Evolutionary conservation across 2,113 vertebrate genomes (phyloP).

Genomic region (Castor canadensis): DNA sequence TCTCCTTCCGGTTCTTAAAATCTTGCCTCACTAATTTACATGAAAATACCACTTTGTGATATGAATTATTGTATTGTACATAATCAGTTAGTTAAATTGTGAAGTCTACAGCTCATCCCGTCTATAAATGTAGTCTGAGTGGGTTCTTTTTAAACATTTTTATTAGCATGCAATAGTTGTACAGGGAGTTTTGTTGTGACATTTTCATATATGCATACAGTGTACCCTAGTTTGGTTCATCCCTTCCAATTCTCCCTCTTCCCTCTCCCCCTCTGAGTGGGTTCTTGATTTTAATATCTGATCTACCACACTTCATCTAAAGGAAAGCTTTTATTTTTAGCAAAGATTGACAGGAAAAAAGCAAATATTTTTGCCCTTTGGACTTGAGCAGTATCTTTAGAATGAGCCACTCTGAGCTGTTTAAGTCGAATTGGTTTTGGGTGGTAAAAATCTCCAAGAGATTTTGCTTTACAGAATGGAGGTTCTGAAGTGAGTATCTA

Average conservation of each 20-base stretch:
- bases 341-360: slow-evolving; percentile 8
- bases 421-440: background rate
- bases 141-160: background rate
- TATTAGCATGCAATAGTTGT: too few species aligned
- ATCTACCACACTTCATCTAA: background rate
- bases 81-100: background rate
- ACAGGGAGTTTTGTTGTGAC: too few species aligned
- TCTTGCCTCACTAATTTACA: slow-evolving; percentile 14
- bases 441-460: background rate
- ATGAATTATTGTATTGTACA: slow-evolving; percentile 25
- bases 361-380: slow-evolving; percentile 46
- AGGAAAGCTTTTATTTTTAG: background rate
- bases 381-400: slow-evolving; percentile 6
- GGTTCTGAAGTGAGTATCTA: background rate
- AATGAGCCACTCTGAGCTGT: background rate
- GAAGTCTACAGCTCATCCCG: background rate
- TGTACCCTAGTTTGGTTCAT: too few species aligned
- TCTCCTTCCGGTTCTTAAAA: slow-evolving; percentile 2
- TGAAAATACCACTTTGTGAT: background rate
- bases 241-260: too few species aligned
- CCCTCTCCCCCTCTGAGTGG: too few species aligned
- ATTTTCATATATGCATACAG: too few species aligned
- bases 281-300: slow-evolving; percentile 34
- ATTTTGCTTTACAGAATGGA: background rate
- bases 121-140: background rate